phyloP scores from a whole-genome alignment of 2,888 invertebrate genomes.

The Hipparchia sbordonii region DNA sequence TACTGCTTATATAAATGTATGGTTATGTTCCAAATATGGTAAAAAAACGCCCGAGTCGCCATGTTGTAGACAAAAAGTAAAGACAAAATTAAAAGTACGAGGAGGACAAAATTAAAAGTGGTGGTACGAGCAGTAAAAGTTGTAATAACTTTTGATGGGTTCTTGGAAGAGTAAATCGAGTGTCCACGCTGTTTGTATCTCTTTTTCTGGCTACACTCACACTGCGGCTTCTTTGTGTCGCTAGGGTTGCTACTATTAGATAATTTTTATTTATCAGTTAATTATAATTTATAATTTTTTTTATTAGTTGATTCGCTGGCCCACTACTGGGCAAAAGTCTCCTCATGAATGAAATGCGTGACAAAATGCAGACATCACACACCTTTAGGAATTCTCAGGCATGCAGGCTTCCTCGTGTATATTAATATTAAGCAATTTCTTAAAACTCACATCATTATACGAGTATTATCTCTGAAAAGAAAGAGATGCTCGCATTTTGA shows the following conservation, averaged over 20 bases:
- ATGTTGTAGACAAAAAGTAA: slow-evolving; percentile 5
- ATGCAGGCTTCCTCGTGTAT: no score
- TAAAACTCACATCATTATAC: no score
- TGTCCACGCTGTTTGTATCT: slow-evolving; percentile 32
- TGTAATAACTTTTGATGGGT: slow-evolving; percentile 30
- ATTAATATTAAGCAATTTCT: no score
- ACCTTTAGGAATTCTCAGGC: no score
- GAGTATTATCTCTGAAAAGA: no score
- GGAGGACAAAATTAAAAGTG: slow-evolving; percentile 6
- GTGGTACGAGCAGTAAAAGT: slow-evolving; percentile 19
- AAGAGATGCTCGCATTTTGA: no score
- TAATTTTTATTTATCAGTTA: not conserved
- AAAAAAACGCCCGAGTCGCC: not conserved
- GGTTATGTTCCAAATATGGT: not conserved
- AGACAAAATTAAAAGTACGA: slow-evolving; percentile 11
- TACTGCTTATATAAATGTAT: not conserved
- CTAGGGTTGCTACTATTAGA: slow-evolving; percentile 25
- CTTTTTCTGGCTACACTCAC: slow-evolving; percentile 23
- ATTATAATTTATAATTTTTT: no score
- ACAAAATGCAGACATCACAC: no score
- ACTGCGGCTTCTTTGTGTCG: slow-evolving; percentile 29
- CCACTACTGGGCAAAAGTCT: no score
- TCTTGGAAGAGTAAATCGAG: slow-evolving; percentile 30
- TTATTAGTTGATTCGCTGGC: no score
- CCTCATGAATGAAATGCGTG: no score